Base-by-base conservation (phyloP, 2,888 invertebrate species). In the Caradrina kadenii region DNA sequence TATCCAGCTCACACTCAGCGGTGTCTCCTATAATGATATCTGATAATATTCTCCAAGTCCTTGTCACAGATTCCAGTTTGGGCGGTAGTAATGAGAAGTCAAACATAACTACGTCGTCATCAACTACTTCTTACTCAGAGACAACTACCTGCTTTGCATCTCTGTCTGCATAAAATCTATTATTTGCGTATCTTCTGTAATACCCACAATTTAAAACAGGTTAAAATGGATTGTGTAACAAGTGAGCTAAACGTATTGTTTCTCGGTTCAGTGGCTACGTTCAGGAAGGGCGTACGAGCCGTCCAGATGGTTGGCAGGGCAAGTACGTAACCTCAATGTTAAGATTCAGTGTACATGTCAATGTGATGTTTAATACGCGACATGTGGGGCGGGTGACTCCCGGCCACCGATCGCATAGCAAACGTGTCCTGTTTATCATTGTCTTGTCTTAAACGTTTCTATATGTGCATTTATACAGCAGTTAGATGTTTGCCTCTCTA, bases 221-320 rank as follows among this genome's bases (percentile, higher is more conserved):
- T 89, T 87, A 89, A 87, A 90, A 86, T 84, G 88, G 86, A 65
- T 67, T 80, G 70, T 80, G 50, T 79, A 77, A 89, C 86, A 83
- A 86, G 79, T 88, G 87, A 91, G 88, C 82, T 91, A 91, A 94
- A 88, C 82, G 77, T 91, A 87, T 93, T 95, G 87, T 95, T 96
- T 96, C 93, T 94, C 93, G 94, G 93, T 96, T 96, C 97, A 99
- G 99, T 99, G 98, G 99, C 99, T 95, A 98, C 99, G 96, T 99
- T 99, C 98, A 98, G 99, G 98, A 99, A 99, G 97, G 99, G 99
- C 97, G 99, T 99, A 96, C 98, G 99, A 96, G 99, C 99, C 97
- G 98, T 99, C 96, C 99, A 99, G 97, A 98, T 99, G 98, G 98
- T 98, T 96, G 99, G 99, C 97, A 97, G 99, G 97, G 98, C 99